Percentiles rank a stretch among this genome's conserved stretches.
phyloP scores from a whole-genome alignment of 2,797 vertebrate species.

The Pangasius sanitwongsei region DNA sequence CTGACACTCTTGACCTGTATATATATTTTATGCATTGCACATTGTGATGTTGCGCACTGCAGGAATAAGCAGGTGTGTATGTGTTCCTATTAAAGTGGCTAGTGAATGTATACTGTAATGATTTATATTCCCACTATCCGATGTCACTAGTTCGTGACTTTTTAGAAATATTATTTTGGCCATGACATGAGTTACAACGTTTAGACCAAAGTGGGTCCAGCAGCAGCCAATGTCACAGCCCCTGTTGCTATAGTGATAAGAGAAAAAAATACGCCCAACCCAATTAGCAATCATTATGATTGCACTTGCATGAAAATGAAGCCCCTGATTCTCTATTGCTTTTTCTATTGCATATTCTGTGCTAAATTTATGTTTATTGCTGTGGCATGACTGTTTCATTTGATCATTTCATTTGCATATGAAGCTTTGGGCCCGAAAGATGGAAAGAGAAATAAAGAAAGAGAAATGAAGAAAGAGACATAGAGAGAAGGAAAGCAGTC shows the following conservation, averaged over 20 bases:
- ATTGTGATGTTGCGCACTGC: not conserved
- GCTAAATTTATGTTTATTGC: not conserved
- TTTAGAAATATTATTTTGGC: not conserved
- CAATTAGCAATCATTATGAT: not conserved
- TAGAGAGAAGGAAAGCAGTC: not conserved
- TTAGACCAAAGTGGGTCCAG: not conserved
- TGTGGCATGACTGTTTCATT: not conserved
- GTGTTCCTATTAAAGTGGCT: not conserved
- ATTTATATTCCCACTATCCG: not conserved
- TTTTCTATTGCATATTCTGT: not conserved
- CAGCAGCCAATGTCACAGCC: not conserved
- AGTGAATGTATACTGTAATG: not conserved
- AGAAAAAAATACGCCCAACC: not conserved
- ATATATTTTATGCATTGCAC: not conserved
- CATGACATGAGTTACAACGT: not conserved
- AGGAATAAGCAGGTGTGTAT: not conserved
- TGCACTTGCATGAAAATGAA: slow-evolving; percentile 4
- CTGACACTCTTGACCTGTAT: not conserved
- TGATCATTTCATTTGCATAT: not conserved
- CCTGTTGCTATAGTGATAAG: slow-evolving; percentile 19
- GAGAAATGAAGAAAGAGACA: no score
- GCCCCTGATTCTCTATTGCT: not conserved
- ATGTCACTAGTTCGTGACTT: not conserved
- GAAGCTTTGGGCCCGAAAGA: not conserved
- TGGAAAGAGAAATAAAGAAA: not conserved